Base-by-base conservation (phyloP, 2,113 vertebrate species). In the Eretmochelys imbricata region DNA sequence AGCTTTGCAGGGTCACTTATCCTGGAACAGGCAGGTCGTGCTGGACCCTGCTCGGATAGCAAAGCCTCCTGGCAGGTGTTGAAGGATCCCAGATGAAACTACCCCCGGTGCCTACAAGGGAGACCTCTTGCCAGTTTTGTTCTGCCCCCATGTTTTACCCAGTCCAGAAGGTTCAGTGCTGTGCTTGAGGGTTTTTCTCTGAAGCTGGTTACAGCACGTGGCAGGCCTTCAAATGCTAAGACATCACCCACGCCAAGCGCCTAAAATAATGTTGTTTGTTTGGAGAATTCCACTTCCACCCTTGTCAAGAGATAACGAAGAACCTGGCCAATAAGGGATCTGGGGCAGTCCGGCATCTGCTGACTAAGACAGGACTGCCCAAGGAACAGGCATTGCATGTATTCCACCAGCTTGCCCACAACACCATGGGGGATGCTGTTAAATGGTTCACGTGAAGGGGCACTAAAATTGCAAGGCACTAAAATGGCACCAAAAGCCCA, bases 391-490 rank as follows among this genome's bases (percentile, higher is more conserved):
- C 7, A 19, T 19, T 38, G n/a, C 65, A n/a, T n/a, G n/a, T 69
- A 38, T 72, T 69, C n/a, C 65, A 20, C 35, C 9, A 4, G 35
- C 65, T 38, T 19, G 19, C n/a, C 19, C 65, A n/a, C 2, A 19
- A 38, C 65, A 72, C 19, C 19, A 72, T 7, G 65, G n/a, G 10
- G 17, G 35, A 5, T 10, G 55, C 82, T 93, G 51, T 62, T 81
- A 85, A 88, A 38, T 20, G 82, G 85, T 80, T 55, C 72, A 46
- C 16, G 51, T 42, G 50, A 85, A 84, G 0, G 1, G 35, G 79
- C 54, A 86, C 10, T 42, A 42, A 42, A 48, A 54, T 17, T 38
- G 65, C 0, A 0, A 69, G 5, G n/a, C 35, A 72, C 65, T 22
- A 72, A 10, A 5, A 38, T 38, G 65, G n/a, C 24, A 94, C 38